Evolutionary conservation across 2,888 invertebrate genomes (phyloP), one percentile per base, ranked within the genome.

Genomic region (Caenorhabditis doughertyi): DNA sequence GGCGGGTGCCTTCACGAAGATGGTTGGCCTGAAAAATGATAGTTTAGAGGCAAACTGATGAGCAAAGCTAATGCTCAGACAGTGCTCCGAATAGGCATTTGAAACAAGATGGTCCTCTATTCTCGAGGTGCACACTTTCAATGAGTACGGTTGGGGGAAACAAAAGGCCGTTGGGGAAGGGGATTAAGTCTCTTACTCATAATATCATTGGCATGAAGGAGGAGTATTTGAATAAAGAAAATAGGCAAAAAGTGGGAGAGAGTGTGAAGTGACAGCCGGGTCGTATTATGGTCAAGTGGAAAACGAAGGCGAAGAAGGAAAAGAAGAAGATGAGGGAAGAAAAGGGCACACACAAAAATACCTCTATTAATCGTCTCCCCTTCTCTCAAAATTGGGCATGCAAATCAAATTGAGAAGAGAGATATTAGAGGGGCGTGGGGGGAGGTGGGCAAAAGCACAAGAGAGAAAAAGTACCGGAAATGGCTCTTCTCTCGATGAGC

Each of bases 1-100:
- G 81, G 39, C 82, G 70, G 25, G 81, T 96, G 79, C 97, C 98
- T 93, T 99, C 98, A 91, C 97, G 97, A 76, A 99, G 96, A 93
- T 99, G 99, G 93, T 98, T 98, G 58, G 90, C 88, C 92, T 92
- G 80, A 8, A 47, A 47, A 42, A n/a, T n/a, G n/a, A n/a, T n/a
- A n/a, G n/a, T n/a, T 35, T 35, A 35, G 9, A 35, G 35, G 35
- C 35, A n/a, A n/a, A n/a, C n/a, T n/a, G n/a, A n/a, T n/a, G n/a
- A n/a, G n/a, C n/a, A n/a, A n/a, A n/a, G n/a, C n/a, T n/a, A n/a
- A n/a, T n/a, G n/a, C n/a, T n/a, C n/a, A n/a, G n/a, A n/a, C n/a
- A n/a, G n/a, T n/a, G n/a, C n/a, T n/a, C n/a, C n/a, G n/a, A n/a
- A n/a, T n/a, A n/a, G n/a, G n/a, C n/a, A n/a, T n/a, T n/a, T n/a